Conservation (phyloP, 2,797 vertebrate species). For the Propithecus perrieri region DNA sequence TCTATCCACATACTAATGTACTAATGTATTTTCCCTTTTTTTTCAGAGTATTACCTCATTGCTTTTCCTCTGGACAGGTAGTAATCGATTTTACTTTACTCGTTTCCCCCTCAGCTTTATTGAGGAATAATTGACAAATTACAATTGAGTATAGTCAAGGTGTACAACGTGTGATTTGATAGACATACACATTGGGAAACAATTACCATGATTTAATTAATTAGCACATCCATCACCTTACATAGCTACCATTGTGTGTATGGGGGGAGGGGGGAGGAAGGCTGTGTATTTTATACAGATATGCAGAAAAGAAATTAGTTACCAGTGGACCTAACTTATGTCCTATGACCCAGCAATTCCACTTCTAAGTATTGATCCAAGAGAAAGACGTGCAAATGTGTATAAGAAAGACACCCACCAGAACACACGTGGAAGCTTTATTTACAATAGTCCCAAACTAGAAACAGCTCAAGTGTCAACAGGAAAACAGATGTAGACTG, state of each 20-base stretch:
- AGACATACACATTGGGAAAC: background rate
- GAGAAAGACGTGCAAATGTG: background rate
- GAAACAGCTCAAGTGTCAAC: background rate
- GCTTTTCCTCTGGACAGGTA: background rate
- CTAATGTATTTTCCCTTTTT: background rate
- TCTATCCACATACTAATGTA: no score
- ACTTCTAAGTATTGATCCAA: no score
- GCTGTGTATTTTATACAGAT: background rate
- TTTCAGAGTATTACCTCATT: background rate
- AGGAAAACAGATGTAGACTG: background rate
- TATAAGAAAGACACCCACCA: background rate
- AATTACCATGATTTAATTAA: background rate
- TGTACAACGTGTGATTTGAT: background rate
- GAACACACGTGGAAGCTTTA: background rate
- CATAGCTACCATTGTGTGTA: background rate
- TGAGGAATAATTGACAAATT: background rate
- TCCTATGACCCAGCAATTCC: background rate
- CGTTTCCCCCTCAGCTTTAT: background rate
- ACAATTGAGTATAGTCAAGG: background rate
- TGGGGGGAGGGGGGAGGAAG: background rate
- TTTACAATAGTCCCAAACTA: background rate
- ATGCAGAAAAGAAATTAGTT: background rate
- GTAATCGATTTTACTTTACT: conserved; percentile 36
- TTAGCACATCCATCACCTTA: background rate
- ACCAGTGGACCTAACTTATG: background rate